Conservation (phyloP, 2,888 invertebrate genomes). For the Ariolimax columbianus region DNA sequence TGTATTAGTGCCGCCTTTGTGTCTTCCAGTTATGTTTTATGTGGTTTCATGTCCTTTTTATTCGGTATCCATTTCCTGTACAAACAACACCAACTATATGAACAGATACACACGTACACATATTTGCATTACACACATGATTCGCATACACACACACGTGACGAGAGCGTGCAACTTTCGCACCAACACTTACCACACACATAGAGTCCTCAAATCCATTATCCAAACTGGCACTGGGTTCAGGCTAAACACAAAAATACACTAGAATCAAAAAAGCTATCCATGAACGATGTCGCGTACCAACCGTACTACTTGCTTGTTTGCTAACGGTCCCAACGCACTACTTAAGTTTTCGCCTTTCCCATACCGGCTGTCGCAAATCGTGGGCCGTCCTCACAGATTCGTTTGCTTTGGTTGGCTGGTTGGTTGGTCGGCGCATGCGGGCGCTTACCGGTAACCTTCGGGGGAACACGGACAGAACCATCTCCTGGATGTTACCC, state of each 20-base stretch:
- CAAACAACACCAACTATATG: no score
- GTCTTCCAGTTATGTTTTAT: no score
- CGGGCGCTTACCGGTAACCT: conserved; percentile 7
- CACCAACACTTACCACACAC: conserved; percentile 6
- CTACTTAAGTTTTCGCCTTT: conserved; percentile 22
- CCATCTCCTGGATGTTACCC: not conserved
- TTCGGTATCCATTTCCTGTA: no score
- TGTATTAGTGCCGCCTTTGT: no score
- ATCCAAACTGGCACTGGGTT: not conserved
- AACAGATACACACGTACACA: no score
- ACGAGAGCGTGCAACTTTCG: not conserved
- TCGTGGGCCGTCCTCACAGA: conserved; percentile 23
- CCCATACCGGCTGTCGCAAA: conserved; percentile 23
- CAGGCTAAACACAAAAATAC: conserved; percentile 15
- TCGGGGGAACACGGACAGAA: not conserved
- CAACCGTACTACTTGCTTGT: not conserved
- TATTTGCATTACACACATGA: no score
- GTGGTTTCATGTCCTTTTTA: no score
- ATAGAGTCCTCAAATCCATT: not conserved
- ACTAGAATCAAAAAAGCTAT: conserved; percentile 3
- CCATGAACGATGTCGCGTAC: conserved; percentile 8
- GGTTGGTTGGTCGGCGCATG: not conserved
- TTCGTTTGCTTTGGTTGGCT: conserved; percentile 12
- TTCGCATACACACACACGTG: no score
- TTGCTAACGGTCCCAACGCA: conserved; percentile 25